These are phyloP conservation scores for Cherax destructor DNA, from an alignment of 1,140 invertebrate species.

Conservation along the genomic window DNA sequence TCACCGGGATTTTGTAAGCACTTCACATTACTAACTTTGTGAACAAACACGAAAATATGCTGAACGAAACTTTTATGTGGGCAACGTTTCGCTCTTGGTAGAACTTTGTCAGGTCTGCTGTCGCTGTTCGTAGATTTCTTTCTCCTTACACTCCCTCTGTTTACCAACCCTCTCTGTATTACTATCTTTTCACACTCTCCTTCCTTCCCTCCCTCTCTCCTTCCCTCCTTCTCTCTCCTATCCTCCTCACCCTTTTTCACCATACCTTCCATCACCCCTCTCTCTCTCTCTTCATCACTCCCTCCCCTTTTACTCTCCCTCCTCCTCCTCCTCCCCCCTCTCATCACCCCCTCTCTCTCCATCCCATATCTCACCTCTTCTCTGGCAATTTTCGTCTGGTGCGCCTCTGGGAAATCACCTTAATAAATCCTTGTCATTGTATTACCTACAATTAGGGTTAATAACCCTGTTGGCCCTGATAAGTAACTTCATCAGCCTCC, in stretches of 20 bases:
- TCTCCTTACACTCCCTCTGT: too few species aligned
- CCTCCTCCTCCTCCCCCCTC: not conserved
- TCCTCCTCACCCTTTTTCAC: too few species aligned
- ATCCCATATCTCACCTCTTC: not conserved
- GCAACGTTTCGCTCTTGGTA: too few species aligned
- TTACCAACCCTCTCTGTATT: too few species aligned
- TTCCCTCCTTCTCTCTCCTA: not conserved
- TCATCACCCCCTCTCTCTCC: not conserved
- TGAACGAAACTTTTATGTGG: too few species aligned
- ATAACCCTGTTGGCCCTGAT: constrained; percentile 5
- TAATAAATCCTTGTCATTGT: constrained; percentile 33
- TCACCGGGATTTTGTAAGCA: too few species aligned
- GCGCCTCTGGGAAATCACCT: constrained; percentile 3
- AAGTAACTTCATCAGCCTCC: constrained; percentile 28
- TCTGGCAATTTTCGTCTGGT: not conserved
- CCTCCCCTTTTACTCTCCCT: not conserved
- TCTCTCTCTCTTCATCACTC: not conserved
- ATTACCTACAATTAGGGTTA: constrained; percentile 16
- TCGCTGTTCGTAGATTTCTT: too few species aligned
- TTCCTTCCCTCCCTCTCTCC: too few species aligned
- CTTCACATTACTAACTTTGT: too few species aligned
- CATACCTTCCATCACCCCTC: not conserved
- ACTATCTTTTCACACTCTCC: too few species aligned
- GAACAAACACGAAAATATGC: too few species aligned
- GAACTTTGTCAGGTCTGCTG: too few species aligned